Evolutionary conservation across 2,113 vertebrate genomes (phyloP), one percentile per base, ranked within the genome.

Genomic region (Spea multiplicata): DNA sequence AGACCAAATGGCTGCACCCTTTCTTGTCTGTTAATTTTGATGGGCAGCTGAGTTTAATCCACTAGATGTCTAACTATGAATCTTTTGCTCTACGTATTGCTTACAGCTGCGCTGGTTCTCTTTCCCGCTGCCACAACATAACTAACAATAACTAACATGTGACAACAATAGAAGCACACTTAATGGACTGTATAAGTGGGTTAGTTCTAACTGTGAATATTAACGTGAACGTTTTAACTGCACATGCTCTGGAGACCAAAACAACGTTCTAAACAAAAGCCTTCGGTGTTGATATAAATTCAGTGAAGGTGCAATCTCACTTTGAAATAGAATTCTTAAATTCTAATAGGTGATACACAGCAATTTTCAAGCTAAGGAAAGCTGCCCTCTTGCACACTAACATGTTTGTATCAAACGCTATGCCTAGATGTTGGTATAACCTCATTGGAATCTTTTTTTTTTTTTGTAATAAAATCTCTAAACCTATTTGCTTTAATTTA

Each of bases 1-100:
- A 83, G 84, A 84, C 83, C 74, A 81, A 86, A 82, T 77, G 66
- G 76, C 62, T 12, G 66, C 14, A 46, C 52, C n/a, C 57, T 14
- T 55, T 8, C 44, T 3, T 45, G 57, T 5, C 44, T 68, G n/a
- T 30, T 45, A 44, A 13, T 1, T 59, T 5, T 59, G 12, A 59
- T 59, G 55, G 10, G 61, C 50, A 53, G 16, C 7, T n/a, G 44
- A 8, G 16, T 44, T 71, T 71, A n/a, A 48, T 48, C 50, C 50
- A 52, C n/a, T n/a, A n/a, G n/a, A n/a, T n/a, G n/a, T n/a, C n/a
- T n/a, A n/a, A n/a, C n/a, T n/a, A n/a, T n/a, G n/a, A n/a, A n/a
- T n/a, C n/a, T n/a, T n/a, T n/a, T n/a, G n/a, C n/a, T 66, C 45
- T 46, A 73, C 55, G 48, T 57, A 73, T 66, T 72, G 59, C 76